Conservation (phyloP, 2,113 vertebrate genomes). For the Fulmarus glacialis region DNA sequence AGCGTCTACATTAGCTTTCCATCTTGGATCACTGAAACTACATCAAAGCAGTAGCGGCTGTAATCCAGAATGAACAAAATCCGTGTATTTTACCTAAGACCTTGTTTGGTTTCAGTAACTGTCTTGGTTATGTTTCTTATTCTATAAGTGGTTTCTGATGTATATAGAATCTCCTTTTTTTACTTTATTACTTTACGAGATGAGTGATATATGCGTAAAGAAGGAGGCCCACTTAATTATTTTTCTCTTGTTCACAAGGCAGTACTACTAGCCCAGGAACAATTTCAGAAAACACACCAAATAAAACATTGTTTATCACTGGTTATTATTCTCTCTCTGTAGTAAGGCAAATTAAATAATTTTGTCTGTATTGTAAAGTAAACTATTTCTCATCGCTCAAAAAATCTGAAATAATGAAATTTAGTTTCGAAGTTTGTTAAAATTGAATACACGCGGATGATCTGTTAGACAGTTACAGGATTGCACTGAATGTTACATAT, state of each 20-base stretch:
- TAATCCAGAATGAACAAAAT: background rate
- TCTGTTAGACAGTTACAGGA: background rate
- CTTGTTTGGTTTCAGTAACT: background rate
- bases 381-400: background rate
- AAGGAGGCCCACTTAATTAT: background rate
- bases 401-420: background rate
- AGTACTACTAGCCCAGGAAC: background rate
- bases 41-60: background rate
- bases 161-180: background rate
- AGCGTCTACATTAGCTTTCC: background rate
- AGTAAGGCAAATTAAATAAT: background rate
- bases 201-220: background rate
- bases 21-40: background rate
- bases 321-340: background rate
- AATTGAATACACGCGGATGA: background rate
- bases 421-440: background rate
- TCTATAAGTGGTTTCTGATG: background rate
- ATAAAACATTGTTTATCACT: background rate
- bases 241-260: background rate
- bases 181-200: background rate
- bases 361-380: background rate
- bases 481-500: background rate
- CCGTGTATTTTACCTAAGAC: background rate
- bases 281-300: background rate
- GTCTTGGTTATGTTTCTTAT: background rate